Evolutionary conservation across 2,113 vertebrate genomes (phyloP).

Genomic region (Benitochromis conjunctus): DNA sequence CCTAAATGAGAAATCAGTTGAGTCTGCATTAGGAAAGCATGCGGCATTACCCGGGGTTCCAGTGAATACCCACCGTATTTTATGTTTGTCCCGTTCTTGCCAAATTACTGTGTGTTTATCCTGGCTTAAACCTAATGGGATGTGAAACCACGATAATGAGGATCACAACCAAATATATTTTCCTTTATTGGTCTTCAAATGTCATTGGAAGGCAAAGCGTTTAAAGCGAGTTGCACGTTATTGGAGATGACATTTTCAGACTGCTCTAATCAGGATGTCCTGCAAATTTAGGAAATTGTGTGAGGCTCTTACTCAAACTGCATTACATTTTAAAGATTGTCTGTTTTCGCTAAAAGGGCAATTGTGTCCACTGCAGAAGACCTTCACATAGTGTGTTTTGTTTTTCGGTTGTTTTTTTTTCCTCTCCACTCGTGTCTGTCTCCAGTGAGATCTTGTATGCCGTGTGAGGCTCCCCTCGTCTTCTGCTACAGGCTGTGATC

Average conservation of each 20-base stretch:
- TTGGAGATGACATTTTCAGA: neutral
- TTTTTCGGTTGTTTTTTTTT: neutral
- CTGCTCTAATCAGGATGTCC: neutral
- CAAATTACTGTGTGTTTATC: constrained; percentile 25
- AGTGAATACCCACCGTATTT: neutral
- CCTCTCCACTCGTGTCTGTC: neutral
- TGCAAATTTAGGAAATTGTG: neutral
- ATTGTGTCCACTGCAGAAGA: neutral
- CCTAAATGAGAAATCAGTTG: constrained; percentile 6
- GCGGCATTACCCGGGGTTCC: neutral
- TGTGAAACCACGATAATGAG: neutral
- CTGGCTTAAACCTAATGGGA: constrained; percentile 7
- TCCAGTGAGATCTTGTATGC: constrained; percentile 24
- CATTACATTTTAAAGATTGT: neutral
- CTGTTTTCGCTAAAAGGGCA: neutral
- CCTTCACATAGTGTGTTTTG: neutral
- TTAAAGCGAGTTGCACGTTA: neutral
- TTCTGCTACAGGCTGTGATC: constrained; percentile 51
- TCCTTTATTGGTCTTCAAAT: constrained; percentile 21
- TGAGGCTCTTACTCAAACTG: neutral
- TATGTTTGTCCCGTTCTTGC: neutral
- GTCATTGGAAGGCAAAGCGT: constrained; percentile 7
- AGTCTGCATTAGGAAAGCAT: neutral
- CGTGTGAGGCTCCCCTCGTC: constrained; percentile 28
- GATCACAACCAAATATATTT: neutral